Evolutionary conservation across 2,888 invertebrate species (phyloP).

Genomic region (Cheiracanthium punctorium): DNA sequence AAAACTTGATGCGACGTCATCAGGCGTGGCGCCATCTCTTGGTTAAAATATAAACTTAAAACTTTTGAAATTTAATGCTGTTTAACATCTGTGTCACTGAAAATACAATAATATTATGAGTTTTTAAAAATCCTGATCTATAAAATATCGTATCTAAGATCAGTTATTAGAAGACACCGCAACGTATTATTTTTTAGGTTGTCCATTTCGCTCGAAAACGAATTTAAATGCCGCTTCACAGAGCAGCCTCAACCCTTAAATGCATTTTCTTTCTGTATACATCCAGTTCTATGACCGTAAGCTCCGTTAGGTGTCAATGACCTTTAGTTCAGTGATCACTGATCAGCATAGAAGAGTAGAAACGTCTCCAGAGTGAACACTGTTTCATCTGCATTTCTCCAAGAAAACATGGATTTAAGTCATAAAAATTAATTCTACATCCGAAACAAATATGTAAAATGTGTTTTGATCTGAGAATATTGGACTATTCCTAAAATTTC

Average conservation of each 20-base stretch:
- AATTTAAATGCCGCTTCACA: not conserved
- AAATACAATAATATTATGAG: not conserved
- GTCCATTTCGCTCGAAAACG: too few relatives aligned
- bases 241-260: not conserved
- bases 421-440: constrained; percentile 9
- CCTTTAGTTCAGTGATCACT: constrained; percentile 68
- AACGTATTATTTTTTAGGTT: too few relatives aligned
- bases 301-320: constrained; percentile 70
- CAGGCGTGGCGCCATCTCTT: constrained; percentile 14
- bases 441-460: constrained; percentile 8
- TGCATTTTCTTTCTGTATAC: constrained; percentile 31
- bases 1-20: constrained; percentile 28
- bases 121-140: not conserved
- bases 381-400: constrained; percentile 49
- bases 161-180: not conserved
- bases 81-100: not conserved
- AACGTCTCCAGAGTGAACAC: constrained; percentile 34
- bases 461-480: not conserved
- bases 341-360: constrained; percentile 66
- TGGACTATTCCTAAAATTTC: constrained; percentile 35
- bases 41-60: not conserved
- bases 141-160: not conserved
- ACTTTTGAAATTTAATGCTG: not conserved
- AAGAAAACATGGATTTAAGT: constrained; percentile 51
- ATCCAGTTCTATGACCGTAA: constrained; percentile 68